Evolutionary conservation across 1,140 invertebrate genomes (phyloP).

Genomic region (Drosophila yakuba): DNA sequence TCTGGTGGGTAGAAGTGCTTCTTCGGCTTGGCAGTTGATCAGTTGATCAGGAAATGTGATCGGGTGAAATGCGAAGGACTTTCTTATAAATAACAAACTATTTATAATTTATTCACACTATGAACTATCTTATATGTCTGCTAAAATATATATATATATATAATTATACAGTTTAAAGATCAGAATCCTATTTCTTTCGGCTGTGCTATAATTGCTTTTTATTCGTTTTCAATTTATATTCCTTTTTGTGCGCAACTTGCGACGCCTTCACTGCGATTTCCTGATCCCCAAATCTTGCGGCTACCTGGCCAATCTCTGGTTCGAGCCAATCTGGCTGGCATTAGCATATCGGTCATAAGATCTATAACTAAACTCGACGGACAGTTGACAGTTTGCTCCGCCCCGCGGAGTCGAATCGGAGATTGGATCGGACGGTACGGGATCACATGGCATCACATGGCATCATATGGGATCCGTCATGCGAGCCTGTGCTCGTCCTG

Average conservation of each 20-base stretch:
- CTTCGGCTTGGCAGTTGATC: neutral
- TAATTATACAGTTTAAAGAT: too few relatives aligned
- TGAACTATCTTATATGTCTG: too few relatives aligned
- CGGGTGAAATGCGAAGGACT: too few relatives aligned
- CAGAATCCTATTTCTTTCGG: too few relatives aligned
- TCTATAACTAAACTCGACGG: conserved; percentile 40
- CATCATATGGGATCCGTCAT: conserved; percentile 36
- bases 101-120: too few relatives aligned
- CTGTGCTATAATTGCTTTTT: neutral
- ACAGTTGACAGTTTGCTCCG: conserved; percentile 27
- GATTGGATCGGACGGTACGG: conserved; percentile 12
- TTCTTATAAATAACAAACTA: too few relatives aligned
- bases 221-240: neutral
- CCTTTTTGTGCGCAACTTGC: neutral
- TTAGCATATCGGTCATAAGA: conserved; percentile 48
- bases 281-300: conserved; percentile 8
- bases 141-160: too few relatives aligned
- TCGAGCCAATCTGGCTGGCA: conserved; percentile 27
- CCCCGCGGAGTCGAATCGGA: conserved; percentile 5
- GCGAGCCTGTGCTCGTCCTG: conserved; percentile 20
- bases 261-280: conserved; percentile 4
- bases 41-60: neutral
- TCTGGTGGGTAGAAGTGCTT: conserved; percentile 12
- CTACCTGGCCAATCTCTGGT: conserved; percentile 25
- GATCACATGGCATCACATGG: conserved; percentile 28